Base-by-base conservation (phyloP, 2,797 vertebrate genomes). In the Gymnoscopelus microlampas region DNA sequence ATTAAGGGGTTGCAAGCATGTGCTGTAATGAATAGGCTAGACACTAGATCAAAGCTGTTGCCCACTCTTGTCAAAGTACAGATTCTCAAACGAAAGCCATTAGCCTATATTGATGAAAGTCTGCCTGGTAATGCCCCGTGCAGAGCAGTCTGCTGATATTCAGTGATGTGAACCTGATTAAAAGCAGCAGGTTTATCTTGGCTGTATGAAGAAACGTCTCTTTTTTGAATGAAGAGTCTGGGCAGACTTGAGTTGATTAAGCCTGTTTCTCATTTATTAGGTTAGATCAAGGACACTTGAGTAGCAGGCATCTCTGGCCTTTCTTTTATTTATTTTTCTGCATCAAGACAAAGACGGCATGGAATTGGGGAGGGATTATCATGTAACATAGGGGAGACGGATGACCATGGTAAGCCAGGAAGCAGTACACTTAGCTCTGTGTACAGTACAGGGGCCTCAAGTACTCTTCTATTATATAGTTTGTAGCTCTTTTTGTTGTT, bases 111-210 rank as follows among this genome's bases (percentile, higher is more conserved):
- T n/a, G 66, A 76, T 53, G 32, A 50, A 64, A 70, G 77, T 44
- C 39, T 44, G 39, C 1, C 15, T 57, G 6, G 19, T n/a, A 66
- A 56, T 77, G 74, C 59, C 70, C 5, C 70, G 53, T 68, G 62
- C 66, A 3, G 7, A 77, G 80, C 15, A 26, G 65, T 63, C 61
- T 39, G 26, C 54, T 70, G 54, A 74, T 71, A 56, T 49, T 74
- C 66, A 61, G 19, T 56, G 14, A 5, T 19, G 9, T 15, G 58
- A 63, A n/a, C 32, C 58, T 70, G 51, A 24, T 69, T 75, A 62
- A 65, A 76, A 68, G 64, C 48, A 15, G 73, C 66, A 69, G 77
- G 49, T 77, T 69, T 51, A 77, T 76, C 65, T 69, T 66, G 23
- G 64, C 54, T 3, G 4, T 62, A 51, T 60, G 59, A 32, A 60